phyloP scores from a whole-genome alignment of 2,113 vertebrate genomes.

The Anas platyrhynchos region DNA sequence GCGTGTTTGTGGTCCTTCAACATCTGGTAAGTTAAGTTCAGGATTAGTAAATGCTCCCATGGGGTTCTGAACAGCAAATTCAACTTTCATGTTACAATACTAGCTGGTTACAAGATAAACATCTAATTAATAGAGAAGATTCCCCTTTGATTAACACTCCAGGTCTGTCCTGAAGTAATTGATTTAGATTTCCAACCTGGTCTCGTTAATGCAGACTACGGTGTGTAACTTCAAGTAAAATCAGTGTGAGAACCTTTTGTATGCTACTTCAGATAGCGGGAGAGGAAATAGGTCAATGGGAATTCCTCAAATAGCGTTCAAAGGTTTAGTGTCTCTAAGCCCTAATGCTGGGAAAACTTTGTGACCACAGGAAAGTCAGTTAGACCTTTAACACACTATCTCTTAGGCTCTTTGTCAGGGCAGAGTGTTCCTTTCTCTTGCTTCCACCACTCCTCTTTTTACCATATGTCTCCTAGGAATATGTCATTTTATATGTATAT shows the following conservation, averaged over 20 bases:
- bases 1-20: not conserved
- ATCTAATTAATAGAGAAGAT: not conserved
- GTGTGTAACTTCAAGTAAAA: not conserved
- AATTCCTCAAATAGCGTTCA: not conserved
- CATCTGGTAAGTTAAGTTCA: not conserved
- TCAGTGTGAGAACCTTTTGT: not conserved
- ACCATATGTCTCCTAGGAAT: not conserved
- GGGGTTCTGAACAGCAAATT: not conserved
- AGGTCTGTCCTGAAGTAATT: not conserved
- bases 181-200: not conserved
- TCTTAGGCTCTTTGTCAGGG: not conserved
- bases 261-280: not conserved
- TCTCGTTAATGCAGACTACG: not conserved
- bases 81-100: not conserved
- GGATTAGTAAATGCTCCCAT: not conserved
- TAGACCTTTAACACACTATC: not conserved
- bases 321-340: not conserved
- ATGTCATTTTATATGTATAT: not conserved
- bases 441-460: not conserved
- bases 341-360: not conserved
- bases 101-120: not conserved
- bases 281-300: not conserved
- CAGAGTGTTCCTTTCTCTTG: not conserved
- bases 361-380: not conserved
- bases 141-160: not conserved